Evolutionary conservation across 1,140 invertebrate species (phyloP).

Genomic region (Samia ricini): DNA sequence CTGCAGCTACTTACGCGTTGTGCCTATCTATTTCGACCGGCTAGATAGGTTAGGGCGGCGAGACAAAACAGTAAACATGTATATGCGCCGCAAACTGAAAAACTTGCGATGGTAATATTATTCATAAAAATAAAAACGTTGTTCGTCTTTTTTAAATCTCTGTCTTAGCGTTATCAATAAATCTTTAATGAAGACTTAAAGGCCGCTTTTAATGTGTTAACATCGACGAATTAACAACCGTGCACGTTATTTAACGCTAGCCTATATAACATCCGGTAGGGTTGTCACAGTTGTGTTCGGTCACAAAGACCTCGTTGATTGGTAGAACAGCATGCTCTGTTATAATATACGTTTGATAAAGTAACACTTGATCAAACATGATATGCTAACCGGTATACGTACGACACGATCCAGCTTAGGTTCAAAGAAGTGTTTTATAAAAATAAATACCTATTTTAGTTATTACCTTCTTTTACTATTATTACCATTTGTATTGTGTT

Average conservation of each 20-base stretch:
- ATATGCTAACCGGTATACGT: constrained; percentile 13
- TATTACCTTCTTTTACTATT: too few species aligned
- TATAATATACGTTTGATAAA: constrained; percentile 40
- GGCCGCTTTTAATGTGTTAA: neutral
- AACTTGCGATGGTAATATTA: too few species aligned
- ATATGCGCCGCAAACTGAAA: too few species aligned
- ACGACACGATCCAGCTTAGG: neutral
- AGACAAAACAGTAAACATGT: too few species aligned
- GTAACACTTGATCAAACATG: constrained; percentile 64
- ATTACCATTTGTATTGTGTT: too few species aligned
- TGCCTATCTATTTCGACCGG: too few species aligned
- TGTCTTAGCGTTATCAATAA: constrained; percentile 1
- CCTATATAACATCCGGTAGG: constrained; percentile 47
- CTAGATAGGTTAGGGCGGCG: too few species aligned
- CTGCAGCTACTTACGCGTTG: too few species aligned
- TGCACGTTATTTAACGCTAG: constrained; percentile 18
- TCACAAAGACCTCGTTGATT: constrained; percentile 48
- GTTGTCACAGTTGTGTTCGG: constrained; percentile 36
- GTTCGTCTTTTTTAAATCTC: too few species aligned
- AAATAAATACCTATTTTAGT: too few species aligned
- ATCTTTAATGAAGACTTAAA: neutral
- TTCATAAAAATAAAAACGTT: too few species aligned
- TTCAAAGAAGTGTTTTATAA: neutral
- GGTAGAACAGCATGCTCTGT: constrained; percentile 36
- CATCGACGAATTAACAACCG: constrained; percentile 6